phyloP scores from a whole-genome alignment of 2,113 vertebrate species.

The Anolis carolinensis region DNA sequence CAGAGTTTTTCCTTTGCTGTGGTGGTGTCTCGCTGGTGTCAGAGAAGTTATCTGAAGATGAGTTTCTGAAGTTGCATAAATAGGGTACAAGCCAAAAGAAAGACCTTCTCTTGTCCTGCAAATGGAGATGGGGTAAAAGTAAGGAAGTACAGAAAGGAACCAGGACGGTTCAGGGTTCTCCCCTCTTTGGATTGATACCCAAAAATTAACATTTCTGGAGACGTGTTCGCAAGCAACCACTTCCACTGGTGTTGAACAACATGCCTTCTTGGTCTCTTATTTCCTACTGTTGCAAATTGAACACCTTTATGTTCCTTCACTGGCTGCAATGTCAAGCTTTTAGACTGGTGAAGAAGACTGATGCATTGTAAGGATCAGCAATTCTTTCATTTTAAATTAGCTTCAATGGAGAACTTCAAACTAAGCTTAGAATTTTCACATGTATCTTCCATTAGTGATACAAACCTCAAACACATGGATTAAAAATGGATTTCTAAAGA shows the following conservation, averaged over 20 bases:
- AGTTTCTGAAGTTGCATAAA: slow-evolving; percentile 73
- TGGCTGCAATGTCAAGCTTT: not conserved
- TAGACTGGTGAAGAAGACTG: not conserved
- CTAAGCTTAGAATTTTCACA: not conserved
- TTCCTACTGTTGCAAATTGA: not conserved
- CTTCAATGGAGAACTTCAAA: not conserved
- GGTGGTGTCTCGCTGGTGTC: slow-evolving; percentile 61
- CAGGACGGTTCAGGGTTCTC: not conserved
- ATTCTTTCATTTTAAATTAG: not conserved
- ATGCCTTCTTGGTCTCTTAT: not conserved
- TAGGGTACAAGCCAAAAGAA: slow-evolving; percentile 76
- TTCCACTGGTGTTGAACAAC: not conserved
- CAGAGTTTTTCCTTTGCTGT: slow-evolving; percentile 66
- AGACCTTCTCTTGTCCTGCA: slow-evolving; percentile 76
- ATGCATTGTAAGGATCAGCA: not conserved
- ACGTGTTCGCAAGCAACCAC: not conserved
- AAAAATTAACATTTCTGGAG: not conserved
- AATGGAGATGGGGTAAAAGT: slow-evolving; percentile 73
- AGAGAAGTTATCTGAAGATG: slow-evolving; percentile 65
- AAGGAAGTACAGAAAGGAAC: slow-evolving; percentile 52
- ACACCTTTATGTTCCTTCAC: not conserved
- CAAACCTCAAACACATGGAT: not conserved
- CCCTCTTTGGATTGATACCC: not conserved
- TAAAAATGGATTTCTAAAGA: not conserved
- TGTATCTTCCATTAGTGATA: not conserved